Conservation (phyloP, 2,113 vertebrate genomes). For the Anser brachyrhynchus region DNA sequence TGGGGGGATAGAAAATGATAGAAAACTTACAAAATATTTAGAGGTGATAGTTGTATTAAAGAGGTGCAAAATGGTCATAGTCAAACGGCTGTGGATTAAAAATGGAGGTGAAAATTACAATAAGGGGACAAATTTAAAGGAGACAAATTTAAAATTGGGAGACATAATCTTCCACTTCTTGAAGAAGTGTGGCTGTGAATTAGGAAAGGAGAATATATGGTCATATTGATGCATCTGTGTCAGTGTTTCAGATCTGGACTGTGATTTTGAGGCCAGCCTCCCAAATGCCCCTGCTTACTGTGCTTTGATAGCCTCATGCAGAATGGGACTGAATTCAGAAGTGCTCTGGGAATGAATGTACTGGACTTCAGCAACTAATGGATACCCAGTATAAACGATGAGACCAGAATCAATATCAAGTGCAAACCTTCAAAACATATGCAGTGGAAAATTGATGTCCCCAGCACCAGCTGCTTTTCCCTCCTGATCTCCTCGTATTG, state of each 20-base stretch:
- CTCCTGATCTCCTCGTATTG: neutral
- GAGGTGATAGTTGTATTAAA: neutral
- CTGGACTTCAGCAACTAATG: neutral
- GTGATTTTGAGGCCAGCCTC: neutral
- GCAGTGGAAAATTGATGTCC: rapidly evolving
- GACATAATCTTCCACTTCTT: neutral
- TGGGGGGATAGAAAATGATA: neutral
- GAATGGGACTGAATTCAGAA: neutral
- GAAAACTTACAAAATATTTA: neutral
- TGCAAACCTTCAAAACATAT: neutral
- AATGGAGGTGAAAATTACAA: neutral
- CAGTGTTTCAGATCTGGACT: neutral
- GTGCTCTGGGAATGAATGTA: neutral
- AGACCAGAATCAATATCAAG: neutral
- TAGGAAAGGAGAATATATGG: neutral
- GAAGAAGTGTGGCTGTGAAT: neutral
- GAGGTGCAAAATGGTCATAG: neutral
- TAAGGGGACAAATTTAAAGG: neutral
- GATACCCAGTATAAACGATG: neutral
- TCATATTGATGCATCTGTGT: neutral
- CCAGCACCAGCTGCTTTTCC: neutral
- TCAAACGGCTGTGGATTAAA: neutral
- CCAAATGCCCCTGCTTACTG: neutral
- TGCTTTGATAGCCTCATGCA: neutral
- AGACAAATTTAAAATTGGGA: neutral